Base-by-base conservation (phyloP, 2,888 invertebrate genomes). In the Synergus laeviventris region DNA sequence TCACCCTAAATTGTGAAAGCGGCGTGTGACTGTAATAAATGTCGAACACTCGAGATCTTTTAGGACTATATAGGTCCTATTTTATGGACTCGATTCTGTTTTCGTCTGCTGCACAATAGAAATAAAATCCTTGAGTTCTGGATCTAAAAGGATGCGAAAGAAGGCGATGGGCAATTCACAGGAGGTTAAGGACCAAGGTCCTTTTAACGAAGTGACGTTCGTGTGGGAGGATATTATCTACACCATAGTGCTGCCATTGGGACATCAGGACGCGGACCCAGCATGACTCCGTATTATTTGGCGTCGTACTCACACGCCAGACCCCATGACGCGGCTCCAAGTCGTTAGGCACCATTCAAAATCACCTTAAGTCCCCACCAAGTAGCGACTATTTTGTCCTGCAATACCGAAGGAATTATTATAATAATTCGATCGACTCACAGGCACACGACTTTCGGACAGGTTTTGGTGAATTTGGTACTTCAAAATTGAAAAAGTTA, bases 281-380 rank as follows among this genome's bases (percentile, higher is more conserved):
- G 88, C 90, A 85, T 90, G 90, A 90, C 87, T 89, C 84, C 87
- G 87, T 89, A 89, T 89, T 89, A 89, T 90, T 89, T 87, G 86
- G 88, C 85, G 84, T 84, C 82, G 82, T 80, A 84, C 82, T 86
- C 86, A 84, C 84, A 82, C 79, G 84, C 86, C 83, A 80, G 83
- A 75, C 86, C 86, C 87, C 87, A 86, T 90, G 89, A 90, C 88
- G 88, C 83, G 84, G 86, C 87, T 87, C 85, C 81, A 86, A 87
- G 88, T 90, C 90, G 89, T 89, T 89, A 89, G 88, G 84, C 86
- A 85, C 88, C 87, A 89, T 90, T 90, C 88, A 90, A 86, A 88
- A 87, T 87, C 87, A 88, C 88, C 88, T 89, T 88, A 89, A 89
- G 88, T 88, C 89, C 83, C 89, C 87, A 88, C 90, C 88, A 86